Conservation (phyloP, 2,113 vertebrate genomes). For the Chaetura pelagica region DNA sequence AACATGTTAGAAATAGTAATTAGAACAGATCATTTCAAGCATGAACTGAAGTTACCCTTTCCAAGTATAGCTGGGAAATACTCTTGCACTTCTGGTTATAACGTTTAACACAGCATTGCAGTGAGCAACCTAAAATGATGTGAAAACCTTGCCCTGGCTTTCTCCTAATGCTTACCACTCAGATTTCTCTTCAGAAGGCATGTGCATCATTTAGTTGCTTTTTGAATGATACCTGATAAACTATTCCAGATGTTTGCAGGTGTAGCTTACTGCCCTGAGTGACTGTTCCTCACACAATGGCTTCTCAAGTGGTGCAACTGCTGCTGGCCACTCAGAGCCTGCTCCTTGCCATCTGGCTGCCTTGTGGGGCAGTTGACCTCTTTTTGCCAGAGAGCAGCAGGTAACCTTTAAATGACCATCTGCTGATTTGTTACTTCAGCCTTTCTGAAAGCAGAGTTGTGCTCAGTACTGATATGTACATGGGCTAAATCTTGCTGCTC, state of each 20-base stretch:
- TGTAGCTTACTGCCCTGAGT: conserved; percentile 52
- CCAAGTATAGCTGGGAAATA: background rate
- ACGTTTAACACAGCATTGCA: accelerated
- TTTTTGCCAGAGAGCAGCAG: conserved; percentile 52
- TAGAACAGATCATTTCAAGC: accelerated
- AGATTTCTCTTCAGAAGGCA: background rate
- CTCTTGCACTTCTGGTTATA: background rate
- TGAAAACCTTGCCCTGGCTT: too few species aligned
- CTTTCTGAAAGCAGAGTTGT: background rate
- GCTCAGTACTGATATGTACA: background rate
- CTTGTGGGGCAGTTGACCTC: conserved; percentile 3
- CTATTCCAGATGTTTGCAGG: conserved; percentile 69
- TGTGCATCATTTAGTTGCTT: background rate
- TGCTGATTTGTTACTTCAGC: conserved; percentile 41
- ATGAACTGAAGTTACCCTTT: background rate
- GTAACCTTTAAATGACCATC: conserved; percentile 67
- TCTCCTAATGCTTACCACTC: background rate
- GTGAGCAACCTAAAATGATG: background rate
- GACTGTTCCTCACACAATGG: background rate
- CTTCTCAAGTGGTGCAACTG: background rate
- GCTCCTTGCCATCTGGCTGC: conserved; percentile 65
- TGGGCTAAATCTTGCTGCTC: background rate
- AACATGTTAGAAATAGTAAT: background rate
- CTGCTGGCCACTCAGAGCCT: background rate
- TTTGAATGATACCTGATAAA: background rate